Base-by-base conservation (phyloP, 1,140 invertebrate genomes). In the Brachionus paranguensis region DNA sequence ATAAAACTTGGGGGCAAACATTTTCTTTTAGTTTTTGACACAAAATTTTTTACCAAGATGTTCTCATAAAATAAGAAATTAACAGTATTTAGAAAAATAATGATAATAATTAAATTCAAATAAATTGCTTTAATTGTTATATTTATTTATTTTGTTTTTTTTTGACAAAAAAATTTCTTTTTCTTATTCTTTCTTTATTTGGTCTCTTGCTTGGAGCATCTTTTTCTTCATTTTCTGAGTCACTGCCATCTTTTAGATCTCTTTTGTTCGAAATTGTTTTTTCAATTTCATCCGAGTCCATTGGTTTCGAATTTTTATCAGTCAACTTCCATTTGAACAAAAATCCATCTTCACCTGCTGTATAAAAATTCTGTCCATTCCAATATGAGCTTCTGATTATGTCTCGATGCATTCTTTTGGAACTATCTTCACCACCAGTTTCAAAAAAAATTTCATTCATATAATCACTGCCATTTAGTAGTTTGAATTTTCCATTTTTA, bases 291-390 rank as follows among this genome's bases (percentile, higher is more conserved):
- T 76, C 45, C 3, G 43, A 27, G 10, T 76, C 72, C 12, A 43
- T 17, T 24, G 17, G 10, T 50, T 37, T 2, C n/a, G 10, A 4
- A 41, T 81, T 68, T 81, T 60, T 45, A 64, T 81, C 78, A 5
- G 14, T 27, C 12, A 81, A 45, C 37, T 43, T 81, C 78, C 78
- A 81, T 81, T 81, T 81, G n/a, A 81, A 81, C 33, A 81, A 43
- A 27, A 64, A 68, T 11, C 78, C 78, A 27, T 81, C 78, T 81
- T 81, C 78, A 29, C 53, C 78, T 12, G 53, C 78, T 60, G 78
- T 81, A 27, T 45, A 81, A 17, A 81, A 27, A 60, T 64, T 17
- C 12, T 81, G 8, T 1, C 43, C 53, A 47, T 60, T 68, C 53
- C 53, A 81, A 60, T 60, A 60, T 37, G 78, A 81, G n/a, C 53